Percentiles rank a stretch among this genome's conserved stretches.
These are phyloP conservation scores for Zoanthus gigantus DNA, from an alignment of 92 coral and sea anemone genomes.

Conservation along the genomic window DNA sequence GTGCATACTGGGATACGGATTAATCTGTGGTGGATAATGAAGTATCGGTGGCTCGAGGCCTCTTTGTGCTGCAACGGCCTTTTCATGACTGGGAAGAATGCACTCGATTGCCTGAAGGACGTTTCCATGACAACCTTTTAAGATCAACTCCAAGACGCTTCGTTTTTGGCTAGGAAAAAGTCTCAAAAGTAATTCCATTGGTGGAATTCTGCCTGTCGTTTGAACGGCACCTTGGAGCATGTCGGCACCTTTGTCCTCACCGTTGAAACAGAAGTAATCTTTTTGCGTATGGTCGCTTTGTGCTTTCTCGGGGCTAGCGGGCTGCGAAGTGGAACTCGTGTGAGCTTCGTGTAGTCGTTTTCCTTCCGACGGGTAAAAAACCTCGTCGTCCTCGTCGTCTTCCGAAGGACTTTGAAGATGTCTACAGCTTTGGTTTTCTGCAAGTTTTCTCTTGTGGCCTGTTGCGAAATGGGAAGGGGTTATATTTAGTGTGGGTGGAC, in stretches of 20 bases:
- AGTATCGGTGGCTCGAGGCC: slow-evolving; percentile 63
- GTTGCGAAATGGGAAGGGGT: neutral
- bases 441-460: slow-evolving; percentile 36
- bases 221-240: neutral
- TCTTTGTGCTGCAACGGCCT: slow-evolving; percentile 78
- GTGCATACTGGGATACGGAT: slow-evolving; percentile 62
- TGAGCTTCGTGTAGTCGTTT: slow-evolving; percentile 34
- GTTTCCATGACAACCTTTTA: slow-evolving; percentile 95
- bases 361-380: slow-evolving; percentile 60
- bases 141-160: slow-evolving; percentile 91
- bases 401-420: slow-evolving; percentile 70
- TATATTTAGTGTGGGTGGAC: neutral
- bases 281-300: slow-evolving; percentile 39
- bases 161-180: slow-evolving; percentile 94
- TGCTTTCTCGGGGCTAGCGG: slow-evolving; percentile 50
- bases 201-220: slow-evolving; percentile 68
- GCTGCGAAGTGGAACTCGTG: slow-evolving; percentile 50
- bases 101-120: slow-evolving; percentile 90
- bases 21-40: slow-evolving; percentile 56
- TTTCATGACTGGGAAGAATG: slow-evolving; percentile 96
- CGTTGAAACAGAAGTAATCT: slow-evolving; percentile 1
- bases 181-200: slow-evolving; percentile 86
- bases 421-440: slow-evolving; percentile 40
- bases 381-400: slow-evolving; percentile 83
- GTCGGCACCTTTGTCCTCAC: slow-evolving; percentile 23